These are phyloP conservation scores for Plumapathes pennacea DNA, from an alignment of 92 coral and sea anemone genomes.

Conservation along the genomic window DNA sequence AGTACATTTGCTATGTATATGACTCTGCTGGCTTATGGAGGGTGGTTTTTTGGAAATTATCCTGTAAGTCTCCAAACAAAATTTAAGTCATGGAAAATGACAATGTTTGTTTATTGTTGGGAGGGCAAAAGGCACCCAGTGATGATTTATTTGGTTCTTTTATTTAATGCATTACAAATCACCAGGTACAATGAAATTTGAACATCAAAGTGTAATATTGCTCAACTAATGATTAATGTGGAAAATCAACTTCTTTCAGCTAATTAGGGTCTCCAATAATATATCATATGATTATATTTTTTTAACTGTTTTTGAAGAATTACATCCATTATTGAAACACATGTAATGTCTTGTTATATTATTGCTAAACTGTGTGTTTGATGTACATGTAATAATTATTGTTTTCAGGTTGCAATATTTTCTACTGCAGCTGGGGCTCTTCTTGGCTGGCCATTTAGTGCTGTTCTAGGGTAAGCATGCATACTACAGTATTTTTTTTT, in stretches of 20 bases:
- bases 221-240: too few species aligned
- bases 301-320: not conserved
- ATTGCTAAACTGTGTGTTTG: not conserved
- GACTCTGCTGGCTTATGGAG: slow-evolving; percentile 90
- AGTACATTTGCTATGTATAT: slow-evolving; percentile 97
- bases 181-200: too few species aligned
- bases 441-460: slow-evolving; percentile 99
- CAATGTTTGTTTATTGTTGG: not conserved
- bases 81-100: not conserved
- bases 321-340: not conserved
- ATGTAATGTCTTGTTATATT: not conserved
- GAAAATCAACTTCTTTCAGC: not conserved
- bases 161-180: not conserved
- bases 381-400: not conserved
- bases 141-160: too few species aligned
- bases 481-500: not conserved
- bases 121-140: too few species aligned
- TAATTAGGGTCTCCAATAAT: not conserved
- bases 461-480: slow-evolving; percentile 74
- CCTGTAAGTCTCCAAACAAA: slow-evolving; percentile 40
- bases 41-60: slow-evolving; percentile 87
- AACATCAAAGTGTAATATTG: too few species aligned
- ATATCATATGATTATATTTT: not conserved
- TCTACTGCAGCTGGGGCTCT: slow-evolving; percentile 90
- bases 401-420: slow-evolving; percentile 76